Evolutionary conservation across 2,113 vertebrate species (phyloP).

Genomic region (Tamias sibiricus): DNA sequence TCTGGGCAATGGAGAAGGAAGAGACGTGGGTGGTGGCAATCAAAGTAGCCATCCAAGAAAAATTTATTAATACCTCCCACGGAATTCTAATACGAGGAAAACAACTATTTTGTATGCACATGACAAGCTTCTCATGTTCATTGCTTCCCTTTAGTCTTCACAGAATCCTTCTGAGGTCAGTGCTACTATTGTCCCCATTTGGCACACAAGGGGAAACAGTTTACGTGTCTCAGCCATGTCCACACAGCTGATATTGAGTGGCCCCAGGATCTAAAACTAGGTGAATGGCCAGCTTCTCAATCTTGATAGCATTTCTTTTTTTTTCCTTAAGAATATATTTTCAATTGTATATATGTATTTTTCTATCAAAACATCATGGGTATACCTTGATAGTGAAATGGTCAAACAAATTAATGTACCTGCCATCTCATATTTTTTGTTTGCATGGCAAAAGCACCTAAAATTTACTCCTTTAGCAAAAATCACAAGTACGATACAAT

Average conservation of each 20-base stretch:
- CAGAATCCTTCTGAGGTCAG: background rate
- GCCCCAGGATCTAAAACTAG: background rate
- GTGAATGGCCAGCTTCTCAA: background rate
- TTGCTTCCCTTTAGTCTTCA: background rate
- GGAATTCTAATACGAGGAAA: background rate
- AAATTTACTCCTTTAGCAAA: too few species aligned
- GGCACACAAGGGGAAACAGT: background rate
- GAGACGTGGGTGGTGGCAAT: background rate
- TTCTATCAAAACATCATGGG: too few species aligned
- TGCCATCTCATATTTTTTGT: too few species aligned
- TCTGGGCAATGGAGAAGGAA: background rate
- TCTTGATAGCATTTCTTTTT: background rate
- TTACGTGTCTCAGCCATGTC: background rate
- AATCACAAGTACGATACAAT: too few species aligned
- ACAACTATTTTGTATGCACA: background rate
- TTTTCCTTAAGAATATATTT: too few species aligned
- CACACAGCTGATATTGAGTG: background rate
- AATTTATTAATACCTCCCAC: background rate
- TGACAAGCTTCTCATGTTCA: background rate
- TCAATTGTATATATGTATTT: too few species aligned
- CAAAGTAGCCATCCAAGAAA: background rate
- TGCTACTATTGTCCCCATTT: background rate
- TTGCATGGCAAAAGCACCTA: too few species aligned
- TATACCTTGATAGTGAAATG: too few species aligned
- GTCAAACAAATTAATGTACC: too few species aligned